phyloP scores from a whole-genome alignment of 2,113 vertebrate species.

The Ancistrus triradiatus region DNA sequence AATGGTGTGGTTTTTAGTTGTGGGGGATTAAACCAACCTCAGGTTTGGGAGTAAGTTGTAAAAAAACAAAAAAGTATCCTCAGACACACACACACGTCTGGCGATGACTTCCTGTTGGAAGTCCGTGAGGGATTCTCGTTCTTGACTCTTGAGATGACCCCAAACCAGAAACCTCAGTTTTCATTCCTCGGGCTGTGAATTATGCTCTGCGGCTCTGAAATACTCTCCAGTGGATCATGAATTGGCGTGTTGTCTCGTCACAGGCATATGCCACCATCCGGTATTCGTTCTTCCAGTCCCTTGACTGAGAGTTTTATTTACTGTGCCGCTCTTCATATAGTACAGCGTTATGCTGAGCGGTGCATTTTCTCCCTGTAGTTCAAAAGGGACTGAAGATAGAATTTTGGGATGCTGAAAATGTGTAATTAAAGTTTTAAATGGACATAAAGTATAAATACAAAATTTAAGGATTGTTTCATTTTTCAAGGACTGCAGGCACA shows the following conservation, averaged over 20 bases:
- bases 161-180: constrained; percentile 65
- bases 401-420: too few relatives aligned
- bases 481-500: too few relatives aligned
- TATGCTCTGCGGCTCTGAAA: constrained; percentile 59
- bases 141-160: constrained; percentile 68
- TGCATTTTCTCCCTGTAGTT: neutral
- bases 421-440: too few relatives aligned
- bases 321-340: constrained; percentile 23
- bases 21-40: constrained; percentile 1
- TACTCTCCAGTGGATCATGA: constrained; percentile 59
- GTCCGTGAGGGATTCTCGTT: constrained; percentile 61
- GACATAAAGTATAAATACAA: too few relatives aligned
- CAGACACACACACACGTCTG: constrained; percentile 29
- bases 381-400: too few relatives aligned
- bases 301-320: constrained; percentile 31
- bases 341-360: neutral
- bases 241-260: constrained; percentile 47
- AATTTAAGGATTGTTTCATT: too few relatives aligned
- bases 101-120: constrained; percentile 64
- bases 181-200: constrained; percentile 66
- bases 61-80: constrained; percentile 22
- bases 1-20: neutral
- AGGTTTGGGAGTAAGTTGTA: constrained; percentile 23
- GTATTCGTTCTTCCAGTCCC: constrained; percentile 35
- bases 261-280: constrained; percentile 49